Percentiles rank a stretch among this genome's conserved stretches.
Conservation (phyloP, 2,888 invertebrate genomes). For the Tinea pellionella region DNA sequence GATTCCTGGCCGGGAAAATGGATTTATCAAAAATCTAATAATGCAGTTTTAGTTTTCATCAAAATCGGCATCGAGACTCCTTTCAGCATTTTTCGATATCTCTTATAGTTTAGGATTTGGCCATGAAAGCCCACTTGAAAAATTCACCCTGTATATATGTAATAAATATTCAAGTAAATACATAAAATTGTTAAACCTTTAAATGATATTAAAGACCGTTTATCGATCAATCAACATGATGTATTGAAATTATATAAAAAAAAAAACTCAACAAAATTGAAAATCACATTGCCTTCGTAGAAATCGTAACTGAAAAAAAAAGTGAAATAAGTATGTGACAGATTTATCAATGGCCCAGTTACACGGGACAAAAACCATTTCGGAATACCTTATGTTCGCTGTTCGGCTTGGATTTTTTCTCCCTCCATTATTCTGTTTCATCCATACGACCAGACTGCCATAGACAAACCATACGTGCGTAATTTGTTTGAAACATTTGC, state of each 20-base stretch:
- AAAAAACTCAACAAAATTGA: background rate
- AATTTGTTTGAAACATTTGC: too few relatives aligned
- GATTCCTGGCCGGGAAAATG: too few relatives aligned
- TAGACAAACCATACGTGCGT: too few relatives aligned
- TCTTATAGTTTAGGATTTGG: too few relatives aligned
- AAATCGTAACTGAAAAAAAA: conserved; percentile 4
- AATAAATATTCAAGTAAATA: too few relatives aligned
- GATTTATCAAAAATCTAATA: too few relatives aligned
- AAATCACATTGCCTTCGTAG: background rate
- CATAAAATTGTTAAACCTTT: background rate
- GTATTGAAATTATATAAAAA: conserved; percentile 1
- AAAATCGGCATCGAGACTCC: too few relatives aligned
- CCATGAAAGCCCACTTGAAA: too few relatives aligned
- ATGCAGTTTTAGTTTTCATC: too few relatives aligned
- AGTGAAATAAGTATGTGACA: conserved; percentile 19
- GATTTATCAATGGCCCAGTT: conserved; percentile 35
- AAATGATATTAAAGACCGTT: background rate
- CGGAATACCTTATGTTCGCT: background rate
- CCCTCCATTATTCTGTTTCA: background rate
- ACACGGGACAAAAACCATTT: conserved; percentile 20
- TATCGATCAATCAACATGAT: background rate
- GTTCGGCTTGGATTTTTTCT: background rate
- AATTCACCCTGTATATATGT: too few relatives aligned
- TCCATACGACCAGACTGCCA: too few relatives aligned
- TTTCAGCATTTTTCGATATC: too few relatives aligned